Evolutionary conservation across 2,797 vertebrate genomes (phyloP), one percentile per base, ranked within the genome.

Genomic region (Phaenicophaeus curvirostris): DNA sequence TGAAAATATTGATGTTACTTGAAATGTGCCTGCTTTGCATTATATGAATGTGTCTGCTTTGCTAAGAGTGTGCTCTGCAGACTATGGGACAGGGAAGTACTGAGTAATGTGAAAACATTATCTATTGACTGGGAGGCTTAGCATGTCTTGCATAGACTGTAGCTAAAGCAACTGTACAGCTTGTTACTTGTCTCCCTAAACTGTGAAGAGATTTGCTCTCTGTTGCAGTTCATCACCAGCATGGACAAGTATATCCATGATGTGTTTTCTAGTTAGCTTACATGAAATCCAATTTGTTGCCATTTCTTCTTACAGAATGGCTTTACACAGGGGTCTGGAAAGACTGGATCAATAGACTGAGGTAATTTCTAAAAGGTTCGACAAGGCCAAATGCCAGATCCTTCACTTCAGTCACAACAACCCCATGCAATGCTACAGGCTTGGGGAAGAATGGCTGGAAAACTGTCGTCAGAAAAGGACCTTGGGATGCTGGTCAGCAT

Each of bases 141-240:
- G 46, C 18, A 44, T 3, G 0, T 37, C 30, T 41, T 65, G 15
- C 68, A 30, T 0, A 0, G 50, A 14, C 15, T 42, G 35, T 14
- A 75, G 72, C 46, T 35, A 61, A 55, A 83, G 55, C 55, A 73
- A 37, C 55, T 79, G 55, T 65, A 6, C 13, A 50, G 16, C 42
- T n/a, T 58, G 10, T 78, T 77, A 61, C 48, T 82, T 14, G 20
- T 79, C 30, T 80, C 76, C 48, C 53, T 62, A 58, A 13, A 17
- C 39, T 71, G 51, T 31, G 33, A 42, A 28, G 37, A 77, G 66
- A 17, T 14, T 44, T 76, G 59, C 33, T 87, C 28, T 21, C 37
- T 4, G 0, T 51, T 79, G 51, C 30, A 18, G 17, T 44, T 73
- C n/a, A 54, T 73, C 51, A 73, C 19, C 23, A 68, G 63, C 57